These are phyloP conservation scores for Plestiodon gilberti DNA, from an alignment of 2,113 vertebrate species.

Conservation along the genomic window DNA sequence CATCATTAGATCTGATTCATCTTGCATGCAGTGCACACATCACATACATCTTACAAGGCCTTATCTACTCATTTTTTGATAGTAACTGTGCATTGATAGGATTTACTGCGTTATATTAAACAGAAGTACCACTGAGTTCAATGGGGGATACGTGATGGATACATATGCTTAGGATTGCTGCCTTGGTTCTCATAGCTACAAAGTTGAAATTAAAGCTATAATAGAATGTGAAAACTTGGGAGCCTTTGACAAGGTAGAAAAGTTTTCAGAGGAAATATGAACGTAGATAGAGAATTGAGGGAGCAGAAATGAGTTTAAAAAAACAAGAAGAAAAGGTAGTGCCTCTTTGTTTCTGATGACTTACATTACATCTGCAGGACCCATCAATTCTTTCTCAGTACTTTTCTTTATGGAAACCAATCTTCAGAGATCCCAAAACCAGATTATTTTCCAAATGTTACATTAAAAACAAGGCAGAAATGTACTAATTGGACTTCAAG, in stretches of 20 bases:
- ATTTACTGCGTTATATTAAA: not conserved
- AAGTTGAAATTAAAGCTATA: not conserved
- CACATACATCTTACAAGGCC: not conserved
- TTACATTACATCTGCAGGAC: not conserved
- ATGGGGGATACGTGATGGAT: not conserved
- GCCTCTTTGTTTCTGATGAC: not conserved
- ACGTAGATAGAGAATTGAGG: not conserved
- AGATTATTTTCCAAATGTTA: not conserved
- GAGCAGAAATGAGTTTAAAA: too few relatives aligned
- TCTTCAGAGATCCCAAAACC: rapidly evolving
- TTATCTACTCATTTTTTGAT: not conserved
- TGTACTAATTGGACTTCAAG: too few relatives aligned
- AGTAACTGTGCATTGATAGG: not conserved
- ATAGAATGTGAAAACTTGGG: not conserved
- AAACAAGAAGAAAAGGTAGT: not conserved
- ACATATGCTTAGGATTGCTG: not conserved
- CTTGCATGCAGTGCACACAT: not conserved
- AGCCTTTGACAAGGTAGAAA: not conserved
- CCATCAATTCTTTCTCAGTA: not conserved
- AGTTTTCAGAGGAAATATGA: not conserved
- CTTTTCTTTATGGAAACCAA: rapidly evolving
- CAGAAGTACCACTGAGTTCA: not conserved
- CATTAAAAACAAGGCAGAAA: not conserved
- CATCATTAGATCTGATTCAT: not conserved
- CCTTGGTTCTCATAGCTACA: not conserved